Base-by-base conservation (phyloP, 2,888 invertebrate genomes). In the Candidula unifasciata region DNA sequence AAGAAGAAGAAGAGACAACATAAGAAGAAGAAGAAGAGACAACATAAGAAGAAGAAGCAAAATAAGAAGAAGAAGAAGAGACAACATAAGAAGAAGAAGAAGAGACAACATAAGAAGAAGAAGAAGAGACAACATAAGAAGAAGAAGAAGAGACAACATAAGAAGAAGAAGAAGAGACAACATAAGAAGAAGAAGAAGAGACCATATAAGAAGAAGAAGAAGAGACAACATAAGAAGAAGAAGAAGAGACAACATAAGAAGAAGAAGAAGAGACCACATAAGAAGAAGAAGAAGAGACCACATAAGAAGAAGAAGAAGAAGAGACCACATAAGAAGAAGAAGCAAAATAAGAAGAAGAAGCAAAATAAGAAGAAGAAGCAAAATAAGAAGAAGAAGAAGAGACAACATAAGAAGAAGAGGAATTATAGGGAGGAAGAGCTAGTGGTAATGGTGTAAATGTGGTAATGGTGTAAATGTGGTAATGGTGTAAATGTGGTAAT, bases 261-360 rank as follows among this genome's bases (percentile, higher is more conserved):
- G 37, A 68, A 69, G 33, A 71, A 30, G 76, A 76, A 76, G 76
- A 60, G 74, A 74, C 64, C 64, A 76, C 66, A 66, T 66, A 74
- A 64, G 44, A 74, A 74, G 76, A 76, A 76, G 64, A 74, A 73
- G 60, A 76, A 74, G 76, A 64, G 68, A 64, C 54, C 52, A 78
- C 44, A 78, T 44, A 69, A 66, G 78, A 64, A 69, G 66, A 69
- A 52, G 66, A 24, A 66, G 54, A 66, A 24, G 21, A 18, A 82
- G 82, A 54, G 18, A 73, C 54, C 13, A 24, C 57, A 54, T 54
- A 24, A 33, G 57, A 74, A 13, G 52, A 44, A 37, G 16, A 80
- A 6, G 35, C n/a, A 37, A 33, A 64, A 30, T 27, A 44, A 68
- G 13, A 68, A 35, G 54, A 37, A 69, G 44, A 44, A n/a, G 10